Base-by-base conservation (phyloP, 1,140 invertebrate genomes). In the Oryzaephilus surinamensis region DNA sequence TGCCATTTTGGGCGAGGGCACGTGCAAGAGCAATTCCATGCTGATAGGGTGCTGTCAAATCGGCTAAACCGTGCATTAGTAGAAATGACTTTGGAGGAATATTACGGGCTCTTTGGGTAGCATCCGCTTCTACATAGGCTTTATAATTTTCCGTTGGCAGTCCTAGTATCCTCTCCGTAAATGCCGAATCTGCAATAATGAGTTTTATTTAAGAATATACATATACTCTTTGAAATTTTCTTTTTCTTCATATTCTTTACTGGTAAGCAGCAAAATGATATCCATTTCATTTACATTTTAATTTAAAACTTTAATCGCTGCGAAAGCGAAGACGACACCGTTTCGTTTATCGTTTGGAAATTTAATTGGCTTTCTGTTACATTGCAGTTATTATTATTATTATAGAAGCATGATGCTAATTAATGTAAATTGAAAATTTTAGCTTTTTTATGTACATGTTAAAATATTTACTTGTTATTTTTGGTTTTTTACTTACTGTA, bases 131-230 rank as follows among this genome's bases (percentile, higher is more conserved):
- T 48, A 92, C 88, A 64, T 97, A 97, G 19, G 84, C 88, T 56
- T 89, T 85, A 62, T 82, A 86, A 64, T 95, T 95, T 51, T 92
- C 87, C 10, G 73, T 75, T 26, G 91, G 90, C 24, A 79, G 69
- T 10, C 90, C 90, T 46, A 97, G 75, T 52, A 93, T 81, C 38
- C 87, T 73, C 66, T 97, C 92, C 71, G 91, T 93, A 60, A 95
- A 96, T 4, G 85, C 88, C 13, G 90, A 90, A 68, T 96, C 92
- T 97, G 55, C 2, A 63, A 64, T 20, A 24, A 24, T n/a, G n/a
- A n/a, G n/a, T n/a, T n/a, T n/a, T n/a, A n/a, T n/a, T n/a, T n/a
- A n/a, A n/a, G n/a, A n/a, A n/a, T n/a, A n/a, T n/a, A n/a, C n/a
- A n/a, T n/a, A n/a, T n/a, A n/a, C n/a, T n/a, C n/a, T n/a, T n/a